Evolutionary conservation across 2,113 vertebrate genomes (phyloP).

Genomic region (Macroglossus sobrinus): DNA sequence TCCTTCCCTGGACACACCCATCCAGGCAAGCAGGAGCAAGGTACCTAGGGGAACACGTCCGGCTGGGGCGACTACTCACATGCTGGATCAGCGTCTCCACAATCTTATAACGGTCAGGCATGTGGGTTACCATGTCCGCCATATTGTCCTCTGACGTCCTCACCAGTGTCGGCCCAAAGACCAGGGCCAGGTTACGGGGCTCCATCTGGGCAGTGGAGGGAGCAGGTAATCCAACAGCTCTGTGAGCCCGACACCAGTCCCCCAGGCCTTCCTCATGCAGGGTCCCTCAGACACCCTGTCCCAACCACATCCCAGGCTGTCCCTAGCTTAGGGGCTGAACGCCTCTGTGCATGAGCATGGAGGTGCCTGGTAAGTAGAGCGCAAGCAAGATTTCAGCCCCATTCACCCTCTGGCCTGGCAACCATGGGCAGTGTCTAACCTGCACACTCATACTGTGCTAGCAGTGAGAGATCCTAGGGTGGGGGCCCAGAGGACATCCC

Average conservation of each 20-base stretch:
- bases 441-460: not conserved
- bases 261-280: not conserved
- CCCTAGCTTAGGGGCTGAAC: not conserved
- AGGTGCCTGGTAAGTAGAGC: not conserved
- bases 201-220: slow-evolving; percentile 88
- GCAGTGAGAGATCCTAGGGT: not conserved
- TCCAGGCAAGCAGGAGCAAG: rapidly evolving
- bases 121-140: slow-evolving; percentile 99
- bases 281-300: not conserved
- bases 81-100: slow-evolving; percentile 98
- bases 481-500: too few relatives aligned
- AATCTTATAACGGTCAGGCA: slow-evolving; percentile 99
- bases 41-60: not conserved
- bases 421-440: not conserved
- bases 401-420: not conserved
- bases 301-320: rapidly evolving
- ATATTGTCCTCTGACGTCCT: slow-evolving; percentile 98
- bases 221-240: rapidly evolving
- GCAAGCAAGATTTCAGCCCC: not conserved
- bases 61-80: slow-evolving; percentile 77
- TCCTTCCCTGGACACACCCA: not conserved
- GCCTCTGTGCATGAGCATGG: not conserved
- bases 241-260: not conserved
- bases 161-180: slow-evolving; percentile 96
- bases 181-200: slow-evolving; percentile 95